Evolutionary conservation across 2,113 vertebrate genomes (phyloP).

Genomic region (Monopterus albus): DNA sequence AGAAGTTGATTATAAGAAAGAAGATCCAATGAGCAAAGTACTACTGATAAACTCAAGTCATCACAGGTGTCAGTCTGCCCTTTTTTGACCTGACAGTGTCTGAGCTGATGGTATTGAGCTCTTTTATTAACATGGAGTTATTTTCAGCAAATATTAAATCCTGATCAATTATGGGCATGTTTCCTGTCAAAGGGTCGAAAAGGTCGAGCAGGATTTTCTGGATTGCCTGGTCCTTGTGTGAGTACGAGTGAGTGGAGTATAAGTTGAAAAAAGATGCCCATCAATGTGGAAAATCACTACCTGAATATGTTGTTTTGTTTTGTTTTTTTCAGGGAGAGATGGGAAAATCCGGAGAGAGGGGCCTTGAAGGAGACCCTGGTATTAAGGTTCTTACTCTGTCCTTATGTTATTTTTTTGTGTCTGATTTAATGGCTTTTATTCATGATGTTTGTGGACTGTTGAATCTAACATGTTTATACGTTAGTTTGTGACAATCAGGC

Average conservation of each 20-base stretch:
- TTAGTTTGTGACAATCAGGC: background rate
- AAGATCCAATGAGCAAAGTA: too few species aligned
- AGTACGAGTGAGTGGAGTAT: constrained; percentile 38
- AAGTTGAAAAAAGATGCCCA: background rate
- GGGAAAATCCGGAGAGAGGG: constrained; percentile 78
- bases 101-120: background rate
- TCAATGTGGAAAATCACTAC: background rate
- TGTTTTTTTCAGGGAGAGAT: constrained; percentile 77
- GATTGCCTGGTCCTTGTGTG: constrained; percentile 78
- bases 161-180: background rate
- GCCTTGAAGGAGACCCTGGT: constrained; percentile 83
- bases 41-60: too few species aligned
- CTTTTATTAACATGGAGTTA: too few species aligned
- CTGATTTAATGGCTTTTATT: too few species aligned
- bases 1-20: too few species aligned
- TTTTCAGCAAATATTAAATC: background rate
- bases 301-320: constrained; percentile 6
- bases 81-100: background rate
- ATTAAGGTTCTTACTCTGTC: constrained; percentile 80
- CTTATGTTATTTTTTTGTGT: background rate
- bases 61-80: background rate
- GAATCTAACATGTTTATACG: background rate
- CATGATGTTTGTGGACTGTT: background rate
- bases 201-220: constrained; percentile 77
- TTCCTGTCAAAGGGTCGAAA: constrained; percentile 69